A percentile compares a stretch with the other conserved stretches of the same genome.
Conservation (phyloP, 2,888 invertebrate species). For the Brachyptera putata region DNA sequence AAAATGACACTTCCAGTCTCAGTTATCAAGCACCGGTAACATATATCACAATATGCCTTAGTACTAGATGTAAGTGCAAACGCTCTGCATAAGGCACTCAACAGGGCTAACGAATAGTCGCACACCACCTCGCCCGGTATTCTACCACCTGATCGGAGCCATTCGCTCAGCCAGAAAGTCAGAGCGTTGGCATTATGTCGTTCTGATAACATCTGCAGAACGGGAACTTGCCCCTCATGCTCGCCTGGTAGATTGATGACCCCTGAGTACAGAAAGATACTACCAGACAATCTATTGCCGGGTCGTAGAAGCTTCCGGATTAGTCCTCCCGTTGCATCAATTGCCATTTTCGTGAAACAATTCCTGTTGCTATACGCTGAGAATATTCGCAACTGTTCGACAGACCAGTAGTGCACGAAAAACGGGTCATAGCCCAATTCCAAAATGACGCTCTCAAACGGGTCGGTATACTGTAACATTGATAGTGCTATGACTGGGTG, state of each 20-base stretch:
- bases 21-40: conserved; percentile 16
- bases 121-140: conserved; percentile 23
- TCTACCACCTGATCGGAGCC: conserved; percentile 21
- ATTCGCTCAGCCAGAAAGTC: conserved; percentile 26
- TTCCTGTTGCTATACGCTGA: conserved; percentile 10
- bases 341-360: neutral
- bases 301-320: conserved; percentile 15
- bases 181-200: conserved; percentile 27
- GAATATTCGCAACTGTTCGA: conserved; percentile 23
- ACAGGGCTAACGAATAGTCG: conserved; percentile 23
- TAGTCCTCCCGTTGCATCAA: conserved; percentile 28
- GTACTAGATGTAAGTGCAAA: conserved; percentile 22
- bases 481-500: conserved; percentile 23
- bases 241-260: conserved; percentile 21
- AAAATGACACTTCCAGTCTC: neutral
- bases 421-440: conserved; percentile 28
- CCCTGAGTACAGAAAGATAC: conserved; percentile 24
- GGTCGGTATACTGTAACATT: conserved; percentile 14
- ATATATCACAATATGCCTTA: conserved; percentile 17
- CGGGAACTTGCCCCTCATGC: conserved; percentile 22
- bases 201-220: conserved; percentile 29
- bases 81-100: conserved; percentile 17
- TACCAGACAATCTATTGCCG: conserved; percentile 3
- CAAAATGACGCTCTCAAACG: conserved; percentile 18
- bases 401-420: conserved; percentile 29